phyloP scores from a whole-genome alignment of 1,140 invertebrate genomes.

The Scaptodrosophila lebanonensis region DNA sequence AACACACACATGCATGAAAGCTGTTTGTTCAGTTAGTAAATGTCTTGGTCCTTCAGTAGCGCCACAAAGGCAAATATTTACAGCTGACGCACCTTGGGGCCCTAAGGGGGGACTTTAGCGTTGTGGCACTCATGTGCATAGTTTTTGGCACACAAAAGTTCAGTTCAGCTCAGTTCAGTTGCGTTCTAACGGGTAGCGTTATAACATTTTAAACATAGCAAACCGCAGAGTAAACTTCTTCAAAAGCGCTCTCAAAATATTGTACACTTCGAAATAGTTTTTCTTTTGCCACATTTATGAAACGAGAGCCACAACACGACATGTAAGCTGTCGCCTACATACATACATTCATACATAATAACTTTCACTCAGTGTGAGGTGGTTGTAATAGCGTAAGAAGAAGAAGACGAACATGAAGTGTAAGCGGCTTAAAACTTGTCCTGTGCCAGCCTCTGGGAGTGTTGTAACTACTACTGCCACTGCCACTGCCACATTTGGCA shows the following conservation, averaged over 20 bases:
- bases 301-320: constrained; percentile 54
- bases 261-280: constrained; percentile 60
- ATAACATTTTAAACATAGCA: constrained; percentile 19
- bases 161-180: constrained; percentile 10
- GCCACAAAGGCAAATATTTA: constrained; percentile 67
- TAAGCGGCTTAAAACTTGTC: constrained; percentile 68
- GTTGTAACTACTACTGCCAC: constrained; percentile 41
- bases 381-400: constrained; percentile 7
- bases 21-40: no score
- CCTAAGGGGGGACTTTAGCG: constrained; percentile 19
- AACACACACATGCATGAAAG: no score
- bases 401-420: background rate
- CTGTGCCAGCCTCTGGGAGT: constrained; percentile 42
- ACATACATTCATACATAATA: constrained; percentile 30
- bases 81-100: constrained; percentile 10
- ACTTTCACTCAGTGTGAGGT: constrained; percentile 51
- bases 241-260: constrained; percentile 53
- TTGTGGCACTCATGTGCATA: constrained; percentile 35
- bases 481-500: constrained; percentile 46
- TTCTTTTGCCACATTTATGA: constrained; percentile 64
- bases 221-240: constrained; percentile 46
- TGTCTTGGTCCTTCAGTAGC: constrained; percentile 3
- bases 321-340: no score
- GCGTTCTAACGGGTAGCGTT: constrained; percentile 7
- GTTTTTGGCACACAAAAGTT: constrained; percentile 34